Conservation (phyloP, 1,140 invertebrate genomes). For the Acromyrmex charruanus region DNA sequence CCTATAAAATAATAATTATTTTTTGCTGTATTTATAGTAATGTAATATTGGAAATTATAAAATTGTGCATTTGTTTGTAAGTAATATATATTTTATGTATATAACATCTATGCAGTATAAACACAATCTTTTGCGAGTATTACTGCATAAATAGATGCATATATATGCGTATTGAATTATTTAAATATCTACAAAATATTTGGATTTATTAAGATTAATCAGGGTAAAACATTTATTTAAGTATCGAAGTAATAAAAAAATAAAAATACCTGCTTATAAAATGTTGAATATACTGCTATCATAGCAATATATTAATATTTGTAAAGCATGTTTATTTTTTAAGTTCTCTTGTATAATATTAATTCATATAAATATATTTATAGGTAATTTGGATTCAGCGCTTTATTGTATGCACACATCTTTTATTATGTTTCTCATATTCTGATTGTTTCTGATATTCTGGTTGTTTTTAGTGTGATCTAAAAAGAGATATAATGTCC, state of each 20-base stretch:
- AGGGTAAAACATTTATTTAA: conserved; percentile 26
- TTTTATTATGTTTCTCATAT: conserved; percentile 34
- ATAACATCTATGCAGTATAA: conserved; percentile 60
- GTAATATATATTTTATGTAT: conserved; percentile 47
- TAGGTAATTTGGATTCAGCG: conserved; percentile 3
- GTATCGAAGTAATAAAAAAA: background rate
- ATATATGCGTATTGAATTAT: conserved; percentile 34
- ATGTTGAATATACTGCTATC: conserved; percentile 20
- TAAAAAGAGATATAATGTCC: background rate
- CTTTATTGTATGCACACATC: conserved; percentile 14
- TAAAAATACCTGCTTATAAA: conserved; percentile 36
- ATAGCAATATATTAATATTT: background rate
- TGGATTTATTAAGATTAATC: conserved; percentile 46
- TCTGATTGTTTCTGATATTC: conserved; percentile 23
- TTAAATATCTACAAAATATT: conserved; percentile 42
- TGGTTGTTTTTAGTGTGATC: conserved; percentile 27
- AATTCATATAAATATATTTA: conserved; percentile 30
- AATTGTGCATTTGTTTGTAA: conserved; percentile 50
- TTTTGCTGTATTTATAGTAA: conserved; percentile 16
- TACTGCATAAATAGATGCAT: conserved; percentile 38
- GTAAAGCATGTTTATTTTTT: conserved; percentile 28
- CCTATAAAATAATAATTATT: background rate
- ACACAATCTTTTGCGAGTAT: conserved; percentile 48
- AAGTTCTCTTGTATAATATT: conserved; percentile 37
- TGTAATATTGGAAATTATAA: conserved; percentile 7